phyloP scores from a whole-genome alignment of 2,888 invertebrate genomes.

The Leucoma salicis region DNA sequence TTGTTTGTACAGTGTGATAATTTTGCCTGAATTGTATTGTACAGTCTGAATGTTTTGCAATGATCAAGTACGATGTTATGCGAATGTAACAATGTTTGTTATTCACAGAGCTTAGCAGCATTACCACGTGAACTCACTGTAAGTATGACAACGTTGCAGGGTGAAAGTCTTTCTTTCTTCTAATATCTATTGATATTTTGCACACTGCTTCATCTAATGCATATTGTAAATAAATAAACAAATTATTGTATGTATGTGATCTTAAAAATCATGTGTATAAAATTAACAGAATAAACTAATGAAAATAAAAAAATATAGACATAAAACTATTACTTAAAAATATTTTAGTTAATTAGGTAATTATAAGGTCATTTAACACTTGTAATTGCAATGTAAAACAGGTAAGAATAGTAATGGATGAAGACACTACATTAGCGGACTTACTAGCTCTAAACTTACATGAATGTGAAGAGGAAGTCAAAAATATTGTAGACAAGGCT shows the following conservation, averaged over 20 bases:
- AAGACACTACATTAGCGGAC: slow-evolving; percentile 95
- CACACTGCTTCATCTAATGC: slow-evolving; percentile 13
- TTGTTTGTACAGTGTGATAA: slow-evolving; percentile 23
- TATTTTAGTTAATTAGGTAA: background rate
- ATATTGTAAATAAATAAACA: slow-evolving; percentile 13
- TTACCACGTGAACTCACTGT: slow-evolving; percentile 90
- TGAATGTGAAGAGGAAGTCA: slow-evolving; percentile 98
- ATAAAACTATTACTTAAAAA: background rate
- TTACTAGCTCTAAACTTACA: slow-evolving; percentile 95
- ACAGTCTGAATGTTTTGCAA: slow-evolving; percentile 33
- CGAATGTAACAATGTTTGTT: slow-evolving; percentile 79
- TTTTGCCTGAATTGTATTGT: slow-evolving; percentile 44
- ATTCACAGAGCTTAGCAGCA: slow-evolving; percentile 91
- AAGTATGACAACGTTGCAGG: slow-evolving; percentile 75
- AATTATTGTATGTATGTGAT: background rate
- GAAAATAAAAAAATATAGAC: background rate
- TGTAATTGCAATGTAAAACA: slow-evolving; percentile 60
- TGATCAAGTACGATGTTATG: slow-evolving; percentile 49
- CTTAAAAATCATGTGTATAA: background rate
- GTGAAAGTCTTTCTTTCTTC: slow-evolving; percentile 19
- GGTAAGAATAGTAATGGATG: slow-evolving; percentile 97
- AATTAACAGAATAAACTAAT: background rate
- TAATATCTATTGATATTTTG: background rate
- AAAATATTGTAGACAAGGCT: slow-evolving; percentile 98
- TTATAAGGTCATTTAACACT: background rate